Percentiles rank a stretch among this genome's conserved stretches.
phyloP scores from a whole-genome alignment of 2,113 vertebrate species.

The Thalassarche chlororhynchos region DNA sequence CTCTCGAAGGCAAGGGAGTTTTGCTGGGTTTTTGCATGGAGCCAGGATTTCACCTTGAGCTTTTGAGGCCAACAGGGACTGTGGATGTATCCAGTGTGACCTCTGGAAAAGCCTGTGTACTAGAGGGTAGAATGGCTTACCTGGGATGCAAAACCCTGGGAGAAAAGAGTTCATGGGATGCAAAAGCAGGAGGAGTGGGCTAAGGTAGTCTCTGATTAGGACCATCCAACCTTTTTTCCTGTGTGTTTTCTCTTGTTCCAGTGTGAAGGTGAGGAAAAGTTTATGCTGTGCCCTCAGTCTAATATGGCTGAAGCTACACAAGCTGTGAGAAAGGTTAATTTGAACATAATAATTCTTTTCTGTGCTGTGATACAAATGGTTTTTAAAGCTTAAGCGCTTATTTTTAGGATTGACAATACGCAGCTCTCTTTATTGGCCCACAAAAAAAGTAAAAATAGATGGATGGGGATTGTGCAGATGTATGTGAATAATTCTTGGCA shows the following conservation, averaged over 20 bases:
- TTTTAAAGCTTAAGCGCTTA: neutral
- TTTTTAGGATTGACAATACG: neutral
- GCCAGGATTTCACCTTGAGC: neutral
- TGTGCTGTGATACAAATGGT: neutral
- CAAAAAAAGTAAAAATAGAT: neutral
- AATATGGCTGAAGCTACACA: neutral
- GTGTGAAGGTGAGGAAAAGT: neutral
- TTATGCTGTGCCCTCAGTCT: neutral
- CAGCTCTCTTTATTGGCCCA: constrained; percentile 23
- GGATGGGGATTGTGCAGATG: neutral
- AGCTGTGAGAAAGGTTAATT: neutral
- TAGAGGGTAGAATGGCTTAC: neutral
- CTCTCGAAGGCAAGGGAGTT: neutral
- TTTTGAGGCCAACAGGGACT: neutral
- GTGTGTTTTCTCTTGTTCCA: neutral
- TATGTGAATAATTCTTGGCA: constrained; percentile 15
- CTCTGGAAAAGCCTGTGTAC: neutral
- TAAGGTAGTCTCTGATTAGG: neutral
- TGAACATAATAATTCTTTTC: neutral
- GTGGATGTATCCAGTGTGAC: neutral
- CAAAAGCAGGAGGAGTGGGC: neutral
- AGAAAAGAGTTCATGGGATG: neutral
- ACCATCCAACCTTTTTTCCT: neutral
- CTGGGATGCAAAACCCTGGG: neutral
- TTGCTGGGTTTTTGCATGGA: neutral